These are phyloP conservation scores for Gymnothorax javanicus DNA, from an alignment of 2,797 vertebrate genomes.

Conservation along the genomic window DNA sequence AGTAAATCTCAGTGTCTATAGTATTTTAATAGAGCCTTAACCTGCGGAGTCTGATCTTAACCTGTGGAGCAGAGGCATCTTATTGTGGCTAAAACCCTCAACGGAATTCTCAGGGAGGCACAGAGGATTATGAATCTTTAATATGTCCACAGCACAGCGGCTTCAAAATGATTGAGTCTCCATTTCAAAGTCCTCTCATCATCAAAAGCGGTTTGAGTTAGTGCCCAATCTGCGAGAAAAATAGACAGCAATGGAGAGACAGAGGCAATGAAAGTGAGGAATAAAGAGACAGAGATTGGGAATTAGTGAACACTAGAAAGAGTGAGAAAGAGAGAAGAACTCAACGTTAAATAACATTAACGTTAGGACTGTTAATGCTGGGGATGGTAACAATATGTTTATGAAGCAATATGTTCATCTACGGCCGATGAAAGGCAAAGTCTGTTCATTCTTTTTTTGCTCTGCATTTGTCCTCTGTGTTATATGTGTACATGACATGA, in stretches of 20 bases:
- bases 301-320: neutral
- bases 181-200: slow-evolving; percentile 30
- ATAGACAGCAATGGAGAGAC: neutral
- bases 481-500: neutral
- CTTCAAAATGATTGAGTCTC: neutral
- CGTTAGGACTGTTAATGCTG: neutral
- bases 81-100: slow-evolving; percentile 28
- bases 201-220: slow-evolving; percentile 30
- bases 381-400: neutral
- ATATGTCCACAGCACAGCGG: slow-evolving; percentile 25
- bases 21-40: neutral
- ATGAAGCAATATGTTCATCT: neutral
- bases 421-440: neutral
- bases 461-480: neutral
- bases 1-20: neutral
- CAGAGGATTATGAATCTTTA: slow-evolving; percentile 32
- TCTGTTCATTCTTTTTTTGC: neutral
- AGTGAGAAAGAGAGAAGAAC: neutral
- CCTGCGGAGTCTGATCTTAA: slow-evolving; percentile 1
- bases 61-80: slow-evolving; percentile 9
- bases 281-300: neutral
- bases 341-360: neutral
- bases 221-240: slow-evolving; percentile 19
- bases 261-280: neutral
- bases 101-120: slow-evolving; percentile 5